Conservation (phyloP, 2,888 invertebrate species). For the Volucella inflata region DNA sequence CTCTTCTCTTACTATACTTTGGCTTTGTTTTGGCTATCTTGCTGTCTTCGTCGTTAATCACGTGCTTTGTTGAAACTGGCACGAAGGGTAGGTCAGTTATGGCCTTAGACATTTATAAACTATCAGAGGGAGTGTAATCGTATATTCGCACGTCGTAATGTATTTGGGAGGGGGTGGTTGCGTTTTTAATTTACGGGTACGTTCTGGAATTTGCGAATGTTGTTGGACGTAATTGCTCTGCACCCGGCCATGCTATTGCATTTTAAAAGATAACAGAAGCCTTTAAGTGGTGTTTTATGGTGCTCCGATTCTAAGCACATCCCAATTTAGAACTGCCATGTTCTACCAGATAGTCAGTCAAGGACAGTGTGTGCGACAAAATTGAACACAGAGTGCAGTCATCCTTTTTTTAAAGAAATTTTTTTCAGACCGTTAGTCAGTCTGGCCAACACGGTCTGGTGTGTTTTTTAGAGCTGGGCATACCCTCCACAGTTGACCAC, state of each 20-base stretch:
- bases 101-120: conserved; percentile 24
- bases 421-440: conserved; percentile 1
- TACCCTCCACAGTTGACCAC: too few species aligned
- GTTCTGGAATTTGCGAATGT: conserved; percentile 18
- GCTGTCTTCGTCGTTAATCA: conserved; percentile 45
- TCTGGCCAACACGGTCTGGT: too few species aligned
- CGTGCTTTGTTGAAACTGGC: conserved; percentile 28
- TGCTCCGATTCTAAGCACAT: not conserved
- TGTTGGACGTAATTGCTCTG: conserved; percentile 18
- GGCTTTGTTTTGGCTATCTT: not conserved
- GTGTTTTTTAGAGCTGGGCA: too few species aligned
- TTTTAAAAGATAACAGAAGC: not conserved
- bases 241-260: not conserved
- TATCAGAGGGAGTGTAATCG: conserved; percentile 24
- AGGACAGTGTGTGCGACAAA: not conserved
- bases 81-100: conserved; percentile 63
- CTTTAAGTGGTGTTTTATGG: conserved; percentile 15
- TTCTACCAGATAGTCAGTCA: not conserved
- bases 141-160: not conserved
- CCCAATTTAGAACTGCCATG: conserved; percentile 14
- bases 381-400: not conserved
- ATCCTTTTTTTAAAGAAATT: not conserved
- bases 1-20: not conserved
- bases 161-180: not conserved
- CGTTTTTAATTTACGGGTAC: not conserved